A percentile compares a stretch with the other conserved stretches of the same genome.
Evolutionary conservation across 2,797 vertebrate genomes (phyloP).

Genomic region (Parauchenoglanis punctatus): DNA sequence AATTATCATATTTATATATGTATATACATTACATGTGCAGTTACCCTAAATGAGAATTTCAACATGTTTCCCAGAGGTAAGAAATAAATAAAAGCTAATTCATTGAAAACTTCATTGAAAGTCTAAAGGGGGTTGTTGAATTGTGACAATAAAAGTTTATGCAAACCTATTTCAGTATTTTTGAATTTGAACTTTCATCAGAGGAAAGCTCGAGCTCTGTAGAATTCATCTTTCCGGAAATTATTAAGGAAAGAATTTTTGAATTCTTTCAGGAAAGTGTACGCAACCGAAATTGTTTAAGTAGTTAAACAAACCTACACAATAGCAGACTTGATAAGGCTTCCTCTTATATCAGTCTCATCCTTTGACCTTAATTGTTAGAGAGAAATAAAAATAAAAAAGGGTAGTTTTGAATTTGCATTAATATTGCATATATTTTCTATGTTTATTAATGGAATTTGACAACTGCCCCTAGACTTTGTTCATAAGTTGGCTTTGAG

Average conservation of each 20-base stretch:
- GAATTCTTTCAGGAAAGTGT: not conserved
- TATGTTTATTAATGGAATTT: not conserved
- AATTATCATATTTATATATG: not conserved
- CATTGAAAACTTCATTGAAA: not conserved
- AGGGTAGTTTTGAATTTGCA: not conserved
- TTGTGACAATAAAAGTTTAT: not conserved
- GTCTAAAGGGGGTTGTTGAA: not conserved
- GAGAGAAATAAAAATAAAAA: not conserved
- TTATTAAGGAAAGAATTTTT: not conserved
- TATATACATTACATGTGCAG: not conserved
- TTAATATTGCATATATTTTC: not conserved
- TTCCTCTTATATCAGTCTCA: not conserved
- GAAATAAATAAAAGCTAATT: not conserved
- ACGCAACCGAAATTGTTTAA: not conserved
- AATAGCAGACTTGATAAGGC: not conserved
- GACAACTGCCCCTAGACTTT: not conserved
- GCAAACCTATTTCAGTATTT: too few relatives aligned
- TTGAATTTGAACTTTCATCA: too few relatives aligned
- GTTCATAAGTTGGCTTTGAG: not conserved
- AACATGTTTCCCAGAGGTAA: not conserved
- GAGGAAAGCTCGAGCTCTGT: not conserved
- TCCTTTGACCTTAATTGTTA: not conserved
- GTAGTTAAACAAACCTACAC: not conserved
- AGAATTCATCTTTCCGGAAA: not conserved
- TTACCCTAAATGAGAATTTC: not conserved